Conservation (phyloP, 2,888 invertebrate genomes). For the Pterostichus madidus region DNA sequence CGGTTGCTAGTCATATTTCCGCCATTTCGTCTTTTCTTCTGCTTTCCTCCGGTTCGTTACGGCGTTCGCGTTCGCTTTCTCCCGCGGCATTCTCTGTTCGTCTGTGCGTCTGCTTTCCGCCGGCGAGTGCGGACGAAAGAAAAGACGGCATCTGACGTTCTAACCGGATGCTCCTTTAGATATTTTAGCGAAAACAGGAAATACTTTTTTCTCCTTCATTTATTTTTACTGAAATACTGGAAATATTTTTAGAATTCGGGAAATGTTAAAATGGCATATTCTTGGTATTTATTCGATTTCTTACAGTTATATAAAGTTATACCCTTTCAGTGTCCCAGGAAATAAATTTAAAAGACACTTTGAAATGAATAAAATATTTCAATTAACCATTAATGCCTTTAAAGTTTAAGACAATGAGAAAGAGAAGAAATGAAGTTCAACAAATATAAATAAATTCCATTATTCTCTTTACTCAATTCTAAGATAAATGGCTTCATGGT, state of each 20-base stretch:
- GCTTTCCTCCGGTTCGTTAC: neutral
- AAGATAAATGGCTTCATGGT: no score
- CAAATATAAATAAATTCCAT: no score
- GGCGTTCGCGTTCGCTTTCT: neutral
- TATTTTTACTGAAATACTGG: constrained; percentile 31
- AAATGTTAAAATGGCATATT: neutral
- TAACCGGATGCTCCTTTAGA: constrained; percentile 21
- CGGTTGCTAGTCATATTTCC: constrained; percentile 47
- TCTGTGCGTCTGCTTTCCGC: neutral
- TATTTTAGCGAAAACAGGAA: constrained; percentile 39
- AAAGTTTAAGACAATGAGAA: no score
- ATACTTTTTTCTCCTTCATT: constrained; percentile 42
- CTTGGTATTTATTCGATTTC: neutral
- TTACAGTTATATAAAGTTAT: constrained; percentile 1
- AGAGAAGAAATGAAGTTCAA: no score
- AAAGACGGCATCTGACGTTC: constrained; percentile 19
- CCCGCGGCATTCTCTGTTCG: neutral
- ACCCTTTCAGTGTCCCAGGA: neutral
- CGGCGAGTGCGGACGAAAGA: neutral
- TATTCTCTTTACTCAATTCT: no score
- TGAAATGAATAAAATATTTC: no score
- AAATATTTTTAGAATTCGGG: constrained; percentile 29
- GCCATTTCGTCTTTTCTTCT: neutral
- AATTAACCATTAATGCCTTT: no score
- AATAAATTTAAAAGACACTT: neutral